Base-by-base conservation (phyloP, 2,888 invertebrate species). In the Agrilus cyanescens region DNA sequence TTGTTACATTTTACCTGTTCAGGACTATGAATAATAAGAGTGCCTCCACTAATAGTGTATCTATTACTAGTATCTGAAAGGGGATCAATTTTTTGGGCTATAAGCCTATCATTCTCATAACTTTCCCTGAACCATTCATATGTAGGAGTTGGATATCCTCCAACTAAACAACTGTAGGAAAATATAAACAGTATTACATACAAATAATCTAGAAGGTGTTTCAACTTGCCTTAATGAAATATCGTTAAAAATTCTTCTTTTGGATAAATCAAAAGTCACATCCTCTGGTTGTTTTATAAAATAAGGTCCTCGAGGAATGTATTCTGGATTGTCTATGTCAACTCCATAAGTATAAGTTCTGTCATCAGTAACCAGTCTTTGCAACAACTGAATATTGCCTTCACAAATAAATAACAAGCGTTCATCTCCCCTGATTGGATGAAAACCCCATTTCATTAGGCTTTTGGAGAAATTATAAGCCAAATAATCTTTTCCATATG, bases 41-140 rank as follows among this genome's bases (percentile, higher is more conserved):
- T 84, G 18, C 96, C 96, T 46, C 95, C 95, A 56, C 90, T 91
- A 6, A 94, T 66, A 2, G 94, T 90, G 58, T 83, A 89, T 44
- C 89, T 77, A 25, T 25, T 25, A 25, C 25, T 25, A 15, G 69
- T 60, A 57, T 89, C 80, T 29, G 61, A 59, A 36, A 91, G 62
- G 0, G 91, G 89, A 65, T 94, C 80, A 51, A 94, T 87, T 61
- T 74, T 73, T 40, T 69, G 74, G 38, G 81, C 82, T 44, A 82
- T 71, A 10, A 88, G 67, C 41, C 76, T 74, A 59, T 88, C 86
- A 50, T 87, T 83, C 53, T 83, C 77, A 62, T 87, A 91, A 53
- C 86, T 82, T 69, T 91, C 91, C 59, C 82, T 80, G 60, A 76
- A 93, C 94, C 91, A 95, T 57, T 82, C 78, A 60, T 95, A 95